Evolutionary conservation across 2,113 vertebrate genomes (phyloP).

Genomic region (Cyanoramphus novaezelandiae): DNA sequence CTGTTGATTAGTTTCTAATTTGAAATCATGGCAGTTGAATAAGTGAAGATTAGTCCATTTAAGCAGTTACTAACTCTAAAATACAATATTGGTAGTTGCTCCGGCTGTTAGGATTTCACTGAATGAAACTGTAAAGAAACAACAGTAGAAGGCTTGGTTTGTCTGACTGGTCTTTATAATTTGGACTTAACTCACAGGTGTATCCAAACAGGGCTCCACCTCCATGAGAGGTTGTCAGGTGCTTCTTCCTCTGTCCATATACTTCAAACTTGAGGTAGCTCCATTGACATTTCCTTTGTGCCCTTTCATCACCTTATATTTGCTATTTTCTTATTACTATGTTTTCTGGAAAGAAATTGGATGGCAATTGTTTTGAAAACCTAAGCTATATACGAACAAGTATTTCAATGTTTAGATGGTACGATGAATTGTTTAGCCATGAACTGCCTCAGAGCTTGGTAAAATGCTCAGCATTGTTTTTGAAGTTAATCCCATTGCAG

Average conservation of each 20-base stretch:
- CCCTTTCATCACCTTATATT: background rate
- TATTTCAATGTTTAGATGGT: background rate
- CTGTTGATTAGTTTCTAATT: slow-evolving; percentile 5
- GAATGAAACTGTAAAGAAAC: background rate
- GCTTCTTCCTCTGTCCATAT: background rate
- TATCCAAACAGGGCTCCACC: background rate
- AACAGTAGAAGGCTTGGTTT: background rate
- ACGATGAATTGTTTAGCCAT: background rate
- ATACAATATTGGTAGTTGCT: background rate
- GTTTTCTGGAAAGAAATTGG: slow-evolving; percentile 4
- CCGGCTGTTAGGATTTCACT: background rate
- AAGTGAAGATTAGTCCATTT: slow-evolving; percentile 6
- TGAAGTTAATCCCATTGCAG: background rate
- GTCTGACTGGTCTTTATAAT: background rate
- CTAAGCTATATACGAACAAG: background rate
- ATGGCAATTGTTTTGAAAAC: background rate
- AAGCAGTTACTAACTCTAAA: background rate
- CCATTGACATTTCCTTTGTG: background rate
- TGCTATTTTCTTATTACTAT: background rate
- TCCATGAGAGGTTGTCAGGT: background rate
- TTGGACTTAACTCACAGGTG: background rate
- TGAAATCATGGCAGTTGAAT: background rate
- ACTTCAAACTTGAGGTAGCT: background rate
- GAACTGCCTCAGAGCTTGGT: background rate
- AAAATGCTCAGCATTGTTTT: background rate